Conservation (phyloP, 37 sponge, comb jelly and placozoan genomes). For the Amphimedon queenslandica region DNA sequence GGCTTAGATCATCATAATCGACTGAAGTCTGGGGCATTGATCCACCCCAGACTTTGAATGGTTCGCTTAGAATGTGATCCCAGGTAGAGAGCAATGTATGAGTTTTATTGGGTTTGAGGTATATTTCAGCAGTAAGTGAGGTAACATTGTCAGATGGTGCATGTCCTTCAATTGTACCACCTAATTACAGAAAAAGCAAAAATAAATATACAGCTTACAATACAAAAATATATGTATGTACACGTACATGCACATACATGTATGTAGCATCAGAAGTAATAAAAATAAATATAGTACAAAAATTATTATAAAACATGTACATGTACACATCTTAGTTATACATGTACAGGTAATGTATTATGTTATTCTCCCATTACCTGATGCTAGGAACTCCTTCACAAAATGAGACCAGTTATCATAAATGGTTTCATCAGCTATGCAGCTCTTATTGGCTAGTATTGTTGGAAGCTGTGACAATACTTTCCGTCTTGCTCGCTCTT, state of each 20-base stretch:
- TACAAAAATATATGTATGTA: neutral
- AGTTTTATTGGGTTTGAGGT: slow-evolving; percentile 77
- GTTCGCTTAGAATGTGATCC: slow-evolving; percentile 68
- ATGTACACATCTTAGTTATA: no score
- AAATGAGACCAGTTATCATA: slow-evolving; percentile 47
- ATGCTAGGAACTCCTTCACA: slow-evolving; percentile 20
- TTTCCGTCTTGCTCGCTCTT: slow-evolving; percentile 39
- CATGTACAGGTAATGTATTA: no score
- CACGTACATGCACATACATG: neutral
- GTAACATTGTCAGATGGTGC: slow-evolving; percentile 89
- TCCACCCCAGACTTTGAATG: slow-evolving; percentile 85
- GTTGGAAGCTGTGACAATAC: slow-evolving; percentile 40
- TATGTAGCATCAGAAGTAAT: no score
- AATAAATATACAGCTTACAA: no score
- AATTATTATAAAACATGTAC: no score
- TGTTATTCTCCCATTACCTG: no score
- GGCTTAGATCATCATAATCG: neutral
- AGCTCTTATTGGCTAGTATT: slow-evolving; percentile 22
- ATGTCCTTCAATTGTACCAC: slow-evolving; percentile 86
- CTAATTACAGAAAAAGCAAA: neutral
- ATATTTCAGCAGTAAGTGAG: slow-evolving; percentile 73
- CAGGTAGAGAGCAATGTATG: slow-evolving; percentile 55
- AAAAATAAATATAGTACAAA: neutral
- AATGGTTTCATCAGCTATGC: slow-evolving; percentile 18
- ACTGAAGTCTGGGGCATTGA: slow-evolving; percentile 90